Evolutionary conservation across 2,888 invertebrate genomes (phyloP).

Genomic region (Polydrusus cervinus): DNA sequence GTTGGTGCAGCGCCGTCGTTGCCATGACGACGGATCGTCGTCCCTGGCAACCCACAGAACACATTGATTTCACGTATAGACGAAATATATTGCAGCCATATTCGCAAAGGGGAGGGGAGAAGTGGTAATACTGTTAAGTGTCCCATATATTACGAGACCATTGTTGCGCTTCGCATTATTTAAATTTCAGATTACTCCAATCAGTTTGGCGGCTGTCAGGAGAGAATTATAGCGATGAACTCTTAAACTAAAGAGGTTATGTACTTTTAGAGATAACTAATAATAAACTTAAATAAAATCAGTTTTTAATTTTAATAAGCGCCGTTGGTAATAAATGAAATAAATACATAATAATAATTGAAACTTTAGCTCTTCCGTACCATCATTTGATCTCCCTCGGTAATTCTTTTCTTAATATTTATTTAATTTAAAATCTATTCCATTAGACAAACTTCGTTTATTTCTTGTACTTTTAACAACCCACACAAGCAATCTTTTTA

Average conservation of each 20-base stretch:
- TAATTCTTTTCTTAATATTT: no score
- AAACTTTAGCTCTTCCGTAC: no score
- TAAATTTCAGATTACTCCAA: slow-evolving; percentile 44
- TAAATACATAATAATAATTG: no score
- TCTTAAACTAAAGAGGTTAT: background rate
- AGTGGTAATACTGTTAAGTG: slow-evolving; percentile 68
- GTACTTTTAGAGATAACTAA: no score
- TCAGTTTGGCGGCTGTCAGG: slow-evolving; percentile 31
- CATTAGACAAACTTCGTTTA: no score
- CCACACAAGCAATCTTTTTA: no score
- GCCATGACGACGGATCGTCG: slow-evolving; percentile 60
- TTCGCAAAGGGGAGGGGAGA: slow-evolving; percentile 56
- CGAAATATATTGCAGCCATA: slow-evolving; percentile 69
- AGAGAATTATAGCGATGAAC: slow-evolving; percentile 9
- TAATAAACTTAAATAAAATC: no score
- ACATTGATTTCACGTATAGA: slow-evolving; percentile 72
- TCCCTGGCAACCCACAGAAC: slow-evolving; percentile 66
- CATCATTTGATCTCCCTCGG: no score
- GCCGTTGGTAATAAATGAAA: no score
- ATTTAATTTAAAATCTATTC: no score
- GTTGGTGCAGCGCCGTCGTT: slow-evolving; percentile 63
- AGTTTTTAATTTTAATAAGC: no score
- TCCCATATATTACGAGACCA: slow-evolving; percentile 67
- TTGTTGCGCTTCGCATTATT: slow-evolving; percentile 62
- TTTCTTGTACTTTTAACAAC: no score